Conservation (phyloP, 1,140 invertebrate genomes). For the Argopecten irradians region DNA sequence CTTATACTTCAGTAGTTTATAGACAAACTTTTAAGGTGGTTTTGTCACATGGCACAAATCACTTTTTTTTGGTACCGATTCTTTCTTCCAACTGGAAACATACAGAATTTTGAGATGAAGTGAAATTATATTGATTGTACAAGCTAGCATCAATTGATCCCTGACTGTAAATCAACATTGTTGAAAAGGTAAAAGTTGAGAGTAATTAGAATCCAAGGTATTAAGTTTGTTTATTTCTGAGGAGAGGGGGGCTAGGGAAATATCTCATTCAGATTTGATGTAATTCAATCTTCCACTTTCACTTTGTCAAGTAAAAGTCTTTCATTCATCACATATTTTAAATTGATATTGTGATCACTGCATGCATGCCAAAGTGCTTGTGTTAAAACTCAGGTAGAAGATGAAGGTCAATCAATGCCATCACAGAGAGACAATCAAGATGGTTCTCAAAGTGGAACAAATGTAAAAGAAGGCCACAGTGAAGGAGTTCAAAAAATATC, state of each 20-base stretch:
- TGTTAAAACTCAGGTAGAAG: neutral
- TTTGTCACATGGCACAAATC: too few relatives aligned
- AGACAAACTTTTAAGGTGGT: too few relatives aligned
- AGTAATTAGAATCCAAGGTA: neutral
- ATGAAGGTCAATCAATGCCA: neutral
- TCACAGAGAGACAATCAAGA: neutral
- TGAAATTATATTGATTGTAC: too few relatives aligned
- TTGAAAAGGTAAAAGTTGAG: too few relatives aligned
- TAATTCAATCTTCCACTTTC: neutral
- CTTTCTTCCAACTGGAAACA: too few relatives aligned
- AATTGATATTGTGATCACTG: neutral
- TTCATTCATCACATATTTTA: neutral
- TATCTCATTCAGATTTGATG: too few relatives aligned
- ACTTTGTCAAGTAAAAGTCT: neutral
- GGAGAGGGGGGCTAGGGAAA: too few relatives aligned
- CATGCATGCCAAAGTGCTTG: neutral
- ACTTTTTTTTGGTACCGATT: too few relatives aligned
- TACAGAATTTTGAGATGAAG: too few relatives aligned
- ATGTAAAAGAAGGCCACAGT: neutral
- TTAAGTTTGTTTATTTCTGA: neutral
- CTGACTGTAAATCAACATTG: too few relatives aligned
- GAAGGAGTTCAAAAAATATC: neutral
- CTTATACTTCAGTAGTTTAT: too few relatives aligned
- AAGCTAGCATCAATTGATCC: too few relatives aligned
- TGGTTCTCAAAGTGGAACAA: neutral